Evolutionary conservation across 2,797 vertebrate species (phyloP), one percentile per base, ranked within the genome.

Genomic region (Lateolabrax maculatus): DNA sequence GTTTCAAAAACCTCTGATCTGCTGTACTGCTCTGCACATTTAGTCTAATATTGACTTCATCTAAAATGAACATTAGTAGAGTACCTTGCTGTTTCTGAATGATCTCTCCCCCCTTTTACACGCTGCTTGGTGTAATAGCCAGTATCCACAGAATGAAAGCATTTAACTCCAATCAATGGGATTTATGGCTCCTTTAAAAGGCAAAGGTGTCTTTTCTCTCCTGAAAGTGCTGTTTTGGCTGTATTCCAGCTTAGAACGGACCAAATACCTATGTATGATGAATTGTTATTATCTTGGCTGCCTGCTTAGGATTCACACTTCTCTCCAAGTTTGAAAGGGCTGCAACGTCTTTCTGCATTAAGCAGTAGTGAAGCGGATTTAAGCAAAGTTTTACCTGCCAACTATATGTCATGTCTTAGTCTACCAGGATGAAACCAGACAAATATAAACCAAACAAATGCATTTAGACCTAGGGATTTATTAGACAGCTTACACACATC

Each of bases 171-270:
- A 93, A 95, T 94, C 93, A 93, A 82, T 84, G 77, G 89, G 87
- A 95, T 95, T 95, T 93, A 95, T 93, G 80, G 81, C 88, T 93
- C 76, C 89, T 92, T 88, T 90, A 88, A 86, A 90, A 92, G 91
- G 82, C 90, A 92, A 93, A 95, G 93, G 94, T 95, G 94, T 94
- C 93, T 93, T 93, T 86, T 89, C 89, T 92, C 88, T 93, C 86
- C 82, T 89, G 80, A 90, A 94, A 95, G 94, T 95, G 94, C 91
- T 91, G 87, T 91, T 91, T 92, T 95, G 95, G 94, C 95, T 4
- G 74, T 61, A 62, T 39, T 93, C 94, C 95, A 95, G 92, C 83
- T 69, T 48, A 60, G 80, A 92, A 85, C 71, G 46, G 61, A 89
- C 91, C 89, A 76, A 34, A 92, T 89, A 85, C 89, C 89, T 53